Conservation (phyloP, 2,888 invertebrate species). For the Uropetala carovei region DNA sequence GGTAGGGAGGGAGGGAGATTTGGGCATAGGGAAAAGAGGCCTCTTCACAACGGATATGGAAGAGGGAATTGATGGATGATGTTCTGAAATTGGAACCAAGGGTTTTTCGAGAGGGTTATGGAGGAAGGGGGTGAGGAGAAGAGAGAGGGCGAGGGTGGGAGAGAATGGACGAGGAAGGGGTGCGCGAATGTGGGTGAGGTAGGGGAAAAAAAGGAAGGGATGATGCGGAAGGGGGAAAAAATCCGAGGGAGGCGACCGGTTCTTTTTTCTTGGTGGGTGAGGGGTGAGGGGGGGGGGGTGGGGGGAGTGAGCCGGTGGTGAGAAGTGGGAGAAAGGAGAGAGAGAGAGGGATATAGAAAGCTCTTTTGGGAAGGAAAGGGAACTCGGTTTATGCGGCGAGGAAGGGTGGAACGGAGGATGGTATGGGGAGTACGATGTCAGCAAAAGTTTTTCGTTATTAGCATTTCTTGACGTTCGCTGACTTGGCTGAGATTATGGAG, state of each 20-base stretch:
- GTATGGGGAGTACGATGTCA: constrained; percentile 32
- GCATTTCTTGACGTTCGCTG: constrained; percentile 63
- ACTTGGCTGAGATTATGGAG: constrained; percentile 63
- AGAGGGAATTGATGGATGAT: constrained; percentile 57
- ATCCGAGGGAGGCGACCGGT: neutral
- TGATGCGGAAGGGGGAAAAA: neutral
- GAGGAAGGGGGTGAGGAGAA: neutral
- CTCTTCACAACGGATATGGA: constrained; percentile 45
- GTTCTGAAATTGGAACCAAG: constrained; percentile 63
- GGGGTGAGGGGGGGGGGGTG: too few relatives aligned
- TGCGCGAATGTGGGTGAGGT: neutral
- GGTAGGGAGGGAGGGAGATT: neutral
- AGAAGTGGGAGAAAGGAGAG: neutral
- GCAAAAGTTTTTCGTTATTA: constrained; percentile 63
- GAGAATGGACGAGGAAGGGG: neutral
- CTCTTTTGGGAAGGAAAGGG: neutral
- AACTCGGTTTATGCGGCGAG: neutral
- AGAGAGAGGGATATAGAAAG: neutral
- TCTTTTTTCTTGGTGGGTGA: too few relatives aligned
- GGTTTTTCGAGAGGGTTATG: neutral
- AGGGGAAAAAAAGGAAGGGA: constrained; percentile 1
- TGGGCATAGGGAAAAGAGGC: neutral
- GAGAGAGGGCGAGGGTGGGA: neutral
- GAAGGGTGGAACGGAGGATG: neutral
- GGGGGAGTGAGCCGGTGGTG: neutral